phyloP scores from a whole-genome alignment of 2,888 invertebrate species.

The Polyploca ridens region DNA sequence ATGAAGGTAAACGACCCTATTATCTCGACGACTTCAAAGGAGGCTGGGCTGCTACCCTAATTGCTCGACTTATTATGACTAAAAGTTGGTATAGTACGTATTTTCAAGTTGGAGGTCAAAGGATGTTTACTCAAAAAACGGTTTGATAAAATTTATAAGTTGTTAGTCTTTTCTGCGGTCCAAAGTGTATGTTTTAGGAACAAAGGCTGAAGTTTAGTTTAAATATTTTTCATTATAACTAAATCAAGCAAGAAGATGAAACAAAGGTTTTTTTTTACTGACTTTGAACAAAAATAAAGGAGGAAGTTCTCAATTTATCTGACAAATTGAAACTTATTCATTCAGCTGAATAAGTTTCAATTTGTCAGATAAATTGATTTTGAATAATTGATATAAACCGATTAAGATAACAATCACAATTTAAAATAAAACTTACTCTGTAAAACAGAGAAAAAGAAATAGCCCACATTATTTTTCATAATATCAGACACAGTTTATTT shows the following conservation, averaged over 20 bases:
- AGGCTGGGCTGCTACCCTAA: constrained; percentile 19
- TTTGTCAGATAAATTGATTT: too few species aligned
- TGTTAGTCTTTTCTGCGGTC: neutral
- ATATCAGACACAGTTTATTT: too few species aligned
- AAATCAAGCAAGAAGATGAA: neutral
- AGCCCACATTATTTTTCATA: too few species aligned
- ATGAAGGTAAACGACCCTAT: constrained; percentile 17
- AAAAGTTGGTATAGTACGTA: constrained; percentile 18
- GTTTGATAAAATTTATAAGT: neutral
- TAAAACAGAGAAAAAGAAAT: too few species aligned
- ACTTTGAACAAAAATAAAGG: too few species aligned
- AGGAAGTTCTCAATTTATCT: too few species aligned
- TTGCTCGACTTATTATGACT: constrained; percentile 25
- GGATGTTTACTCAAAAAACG: constrained; percentile 11
- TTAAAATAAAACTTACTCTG: too few species aligned
- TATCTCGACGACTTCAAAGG: constrained; percentile 34
- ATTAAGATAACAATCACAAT: too few species aligned
- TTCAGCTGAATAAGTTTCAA: too few species aligned
- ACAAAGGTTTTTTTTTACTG: neutral
- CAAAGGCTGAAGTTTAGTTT: neutral
- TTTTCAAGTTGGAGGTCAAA: constrained; percentile 17
- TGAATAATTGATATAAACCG: too few species aligned
- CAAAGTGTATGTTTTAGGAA: neutral
- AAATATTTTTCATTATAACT: neutral
- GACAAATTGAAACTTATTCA: too few species aligned